phyloP scores from a whole-genome alignment of 2,888 invertebrate genomes.

The Meghimatium bilineatum region DNA sequence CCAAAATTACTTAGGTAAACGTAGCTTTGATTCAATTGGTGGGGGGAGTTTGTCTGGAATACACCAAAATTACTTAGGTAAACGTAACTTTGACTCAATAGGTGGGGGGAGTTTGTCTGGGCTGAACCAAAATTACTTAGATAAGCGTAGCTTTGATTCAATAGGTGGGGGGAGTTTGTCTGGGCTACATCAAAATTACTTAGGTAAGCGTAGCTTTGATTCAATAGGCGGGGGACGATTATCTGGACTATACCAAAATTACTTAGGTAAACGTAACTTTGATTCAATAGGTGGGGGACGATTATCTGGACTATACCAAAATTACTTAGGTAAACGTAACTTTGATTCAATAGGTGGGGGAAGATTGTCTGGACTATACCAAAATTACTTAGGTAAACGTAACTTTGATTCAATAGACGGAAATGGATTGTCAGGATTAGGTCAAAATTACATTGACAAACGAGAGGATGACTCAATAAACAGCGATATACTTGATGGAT shows the following conservation, averaged over 20 bases:
- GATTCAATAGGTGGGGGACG: background rate
- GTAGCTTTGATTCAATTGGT: slow-evolving; percentile 27
- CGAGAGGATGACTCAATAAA: background rate
- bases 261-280: slow-evolving; percentile 1
- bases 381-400: background rate
- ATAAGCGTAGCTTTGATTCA: slow-evolving; percentile 2
- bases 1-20: slow-evolving; percentile 24
- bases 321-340: background rate
- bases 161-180: slow-evolving; percentile 1
- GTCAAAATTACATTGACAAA: background rate
- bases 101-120: background rate
- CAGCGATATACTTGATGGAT: background rate
- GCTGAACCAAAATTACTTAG: slow-evolving; percentile 7
- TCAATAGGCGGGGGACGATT: background rate
- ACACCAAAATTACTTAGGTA: slow-evolving; percentile 11
- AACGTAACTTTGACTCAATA: slow-evolving; percentile 5
- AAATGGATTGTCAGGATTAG: background rate
- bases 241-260: slow-evolving; percentile 19
- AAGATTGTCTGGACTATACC: background rate
- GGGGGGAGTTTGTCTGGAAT: slow-evolving; percentile 11
- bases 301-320: slow-evolving; percentile 7
- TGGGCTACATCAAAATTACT: slow-evolving; percentile 4
- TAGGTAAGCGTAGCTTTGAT: slow-evolving; percentile 1
- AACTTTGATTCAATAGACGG: background rate
- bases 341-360: background rate